Conservation (phyloP, 2,113 vertebrate genomes). For the western clawed frog (Xenopus tropicalis) region DNA sequence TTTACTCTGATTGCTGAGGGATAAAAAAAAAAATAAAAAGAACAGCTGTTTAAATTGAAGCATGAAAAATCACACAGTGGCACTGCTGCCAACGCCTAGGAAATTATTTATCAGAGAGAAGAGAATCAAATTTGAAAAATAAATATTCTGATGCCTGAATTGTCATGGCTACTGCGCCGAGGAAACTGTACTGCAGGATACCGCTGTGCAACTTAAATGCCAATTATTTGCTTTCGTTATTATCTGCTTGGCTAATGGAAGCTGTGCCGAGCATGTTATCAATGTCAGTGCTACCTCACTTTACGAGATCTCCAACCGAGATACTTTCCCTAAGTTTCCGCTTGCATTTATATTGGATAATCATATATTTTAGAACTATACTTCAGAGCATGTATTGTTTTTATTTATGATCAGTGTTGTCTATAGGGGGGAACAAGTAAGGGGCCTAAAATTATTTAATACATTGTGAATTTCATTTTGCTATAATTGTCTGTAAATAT, state of each 20-base stretch:
- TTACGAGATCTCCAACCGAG: not conserved
- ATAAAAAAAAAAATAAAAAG: conserved; percentile 43
- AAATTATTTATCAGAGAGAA: conserved; percentile 45
- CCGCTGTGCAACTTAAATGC: not conserved
- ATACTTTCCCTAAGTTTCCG: not conserved
- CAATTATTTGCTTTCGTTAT: not conserved
- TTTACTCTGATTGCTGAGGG: conserved; percentile 55
- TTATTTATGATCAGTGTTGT: not conserved
- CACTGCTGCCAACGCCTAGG: conserved; percentile 38
- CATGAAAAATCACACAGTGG: conserved; percentile 54
- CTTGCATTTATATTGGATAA: not conserved
- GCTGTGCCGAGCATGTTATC: not conserved
- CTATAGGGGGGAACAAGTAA: not conserved
- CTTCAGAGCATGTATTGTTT: not conserved
- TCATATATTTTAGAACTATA: not conserved
- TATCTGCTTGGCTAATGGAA: not conserved
- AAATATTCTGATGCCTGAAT: conserved; percentile 19
- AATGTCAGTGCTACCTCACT: not conserved
- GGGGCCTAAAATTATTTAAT: not conserved
- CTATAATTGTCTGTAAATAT: not conserved
- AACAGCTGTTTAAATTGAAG: conserved; percentile 59
- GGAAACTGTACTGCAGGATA: not conserved
- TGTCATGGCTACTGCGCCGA: not conserved
- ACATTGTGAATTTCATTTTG: not conserved
- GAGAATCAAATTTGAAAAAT: not conserved